A percentile compares a stretch with the other conserved stretches of the same genome.
phyloP scores from a whole-genome alignment of 1,140 invertebrate species.

The Bemisia tabaci region DNA sequence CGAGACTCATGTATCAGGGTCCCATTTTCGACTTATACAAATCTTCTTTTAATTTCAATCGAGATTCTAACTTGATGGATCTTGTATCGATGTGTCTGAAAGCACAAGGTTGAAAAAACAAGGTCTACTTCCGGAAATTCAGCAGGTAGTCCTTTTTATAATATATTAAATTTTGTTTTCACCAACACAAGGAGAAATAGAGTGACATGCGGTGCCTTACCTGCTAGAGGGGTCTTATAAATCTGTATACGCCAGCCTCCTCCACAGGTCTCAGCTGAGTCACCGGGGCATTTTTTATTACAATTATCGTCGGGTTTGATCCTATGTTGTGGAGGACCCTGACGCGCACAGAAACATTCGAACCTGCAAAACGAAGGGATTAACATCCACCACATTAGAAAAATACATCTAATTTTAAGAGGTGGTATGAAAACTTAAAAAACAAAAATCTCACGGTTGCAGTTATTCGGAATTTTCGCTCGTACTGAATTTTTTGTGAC shows the following conservation, averaged over 20 bases:
- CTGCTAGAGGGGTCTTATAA: conserved; percentile 1
- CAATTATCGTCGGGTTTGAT: conserved; percentile 40
- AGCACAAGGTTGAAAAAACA: background rate
- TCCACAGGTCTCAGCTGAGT: conserved; percentile 59
- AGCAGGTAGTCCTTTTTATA: background rate
- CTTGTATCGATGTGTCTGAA: too few species aligned
- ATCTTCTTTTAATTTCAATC: too few species aligned
- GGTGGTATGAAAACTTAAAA: too few species aligned
- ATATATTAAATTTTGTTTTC: background rate
- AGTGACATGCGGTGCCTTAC: background rate
- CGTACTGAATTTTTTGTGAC: too few species aligned
- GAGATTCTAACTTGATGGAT: too few species aligned
- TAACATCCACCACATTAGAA: background rate
- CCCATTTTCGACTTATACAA: too few species aligned
- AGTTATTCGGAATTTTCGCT: too few species aligned
- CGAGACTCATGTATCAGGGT: too few species aligned
- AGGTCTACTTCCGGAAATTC: background rate
- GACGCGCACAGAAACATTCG: conserved; percentile 84
- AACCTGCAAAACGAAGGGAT: conserved; percentile 38
- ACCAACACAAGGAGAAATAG: background rate
- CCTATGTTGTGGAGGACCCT: conserved; percentile 29
- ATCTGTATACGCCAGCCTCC: conserved; percentile 61
- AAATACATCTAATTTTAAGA: background rate
- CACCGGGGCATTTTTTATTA: conserved; percentile 67
- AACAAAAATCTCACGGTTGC: too few species aligned